phyloP scores from a whole-genome alignment of 2,888 invertebrate species.

The Coleophora deauratella region DNA sequence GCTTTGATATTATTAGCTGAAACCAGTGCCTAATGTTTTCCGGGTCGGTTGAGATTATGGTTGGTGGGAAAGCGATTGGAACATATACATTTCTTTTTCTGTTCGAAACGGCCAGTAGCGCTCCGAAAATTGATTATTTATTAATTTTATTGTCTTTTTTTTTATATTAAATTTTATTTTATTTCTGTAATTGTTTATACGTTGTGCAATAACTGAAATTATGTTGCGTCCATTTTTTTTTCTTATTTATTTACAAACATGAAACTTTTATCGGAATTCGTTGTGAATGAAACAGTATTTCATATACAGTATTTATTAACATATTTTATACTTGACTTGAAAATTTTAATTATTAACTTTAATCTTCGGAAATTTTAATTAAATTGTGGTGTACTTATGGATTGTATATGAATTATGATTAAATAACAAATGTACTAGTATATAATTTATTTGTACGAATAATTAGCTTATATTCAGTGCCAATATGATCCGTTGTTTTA shows the following conservation, averaged over 20 bases:
- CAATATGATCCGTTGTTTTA: conserved; percentile 32
- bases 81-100: not conserved
- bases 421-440: conserved; percentile 31
- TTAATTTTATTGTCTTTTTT: conserved; percentile 14
- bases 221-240: conserved; percentile 65
- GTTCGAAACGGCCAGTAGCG: conserved; percentile 6
- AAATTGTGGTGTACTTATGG: not conserved
- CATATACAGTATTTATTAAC: conserved; percentile 43
- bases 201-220: conserved; percentile 68
- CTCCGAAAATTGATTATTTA: conserved; percentile 14
- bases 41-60: conserved; percentile 49
- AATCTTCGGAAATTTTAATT: not conserved
- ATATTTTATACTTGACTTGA: conserved; percentile 2
- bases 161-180: conserved; percentile 22
- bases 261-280: conserved; percentile 32
- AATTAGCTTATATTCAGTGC: not conserved
- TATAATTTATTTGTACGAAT: conserved; percentile 27
- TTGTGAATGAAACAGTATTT: conserved; percentile 64
- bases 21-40: conserved; percentile 63
- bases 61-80: not conserved
- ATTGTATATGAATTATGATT: no score
- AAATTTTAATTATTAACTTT: no score
- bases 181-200: conserved; percentile 19
- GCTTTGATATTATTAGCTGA: conserved; percentile 66
- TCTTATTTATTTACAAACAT: conserved; percentile 24